Percentiles rank a stretch among this genome's conserved stretches.
Conservation (phyloP, 2,888 invertebrate genomes). For the Aporophyla lueneburgensis region DNA sequence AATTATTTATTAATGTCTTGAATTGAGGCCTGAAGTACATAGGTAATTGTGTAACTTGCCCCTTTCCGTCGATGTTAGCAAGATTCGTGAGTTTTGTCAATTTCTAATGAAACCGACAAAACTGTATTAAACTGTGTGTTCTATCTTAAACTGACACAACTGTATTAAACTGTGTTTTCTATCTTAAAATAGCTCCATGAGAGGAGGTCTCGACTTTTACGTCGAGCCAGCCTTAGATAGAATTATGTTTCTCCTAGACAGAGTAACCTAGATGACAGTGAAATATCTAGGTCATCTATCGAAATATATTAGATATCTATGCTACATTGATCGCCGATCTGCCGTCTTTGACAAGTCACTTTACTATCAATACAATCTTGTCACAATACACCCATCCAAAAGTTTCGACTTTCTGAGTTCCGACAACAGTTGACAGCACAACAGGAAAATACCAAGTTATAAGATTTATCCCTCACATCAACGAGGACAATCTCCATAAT, state of each 20-base stretch:
- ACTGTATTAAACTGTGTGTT: no score
- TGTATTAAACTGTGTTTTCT: no score
- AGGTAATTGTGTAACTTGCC: not conserved
- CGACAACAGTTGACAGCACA: conserved; percentile 12
- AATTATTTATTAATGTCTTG: no score
- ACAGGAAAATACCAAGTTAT: conserved; percentile 30
- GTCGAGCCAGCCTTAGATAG: not conserved
- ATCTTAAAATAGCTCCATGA: no score
- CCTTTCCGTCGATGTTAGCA: not conserved
- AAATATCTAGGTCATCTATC: not conserved
- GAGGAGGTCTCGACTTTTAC: no score
- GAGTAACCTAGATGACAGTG: not conserved
- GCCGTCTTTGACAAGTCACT: not conserved
- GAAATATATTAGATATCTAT: no score
- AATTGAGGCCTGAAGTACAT: no score
- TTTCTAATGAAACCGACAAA: no score
- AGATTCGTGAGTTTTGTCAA: not conserved
- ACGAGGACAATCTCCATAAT: not conserved
- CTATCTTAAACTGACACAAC: no score
- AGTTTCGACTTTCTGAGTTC: not conserved
- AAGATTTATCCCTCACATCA: conserved; percentile 25
- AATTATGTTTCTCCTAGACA: not conserved
- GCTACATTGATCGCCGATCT: not conserved
- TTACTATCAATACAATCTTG: not conserved
- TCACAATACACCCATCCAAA: conserved; percentile 23